These are phyloP conservation scores for Incurvaria masculella DNA, from an alignment of 2,888 invertebrate species.

Conservation along the genomic window DNA sequence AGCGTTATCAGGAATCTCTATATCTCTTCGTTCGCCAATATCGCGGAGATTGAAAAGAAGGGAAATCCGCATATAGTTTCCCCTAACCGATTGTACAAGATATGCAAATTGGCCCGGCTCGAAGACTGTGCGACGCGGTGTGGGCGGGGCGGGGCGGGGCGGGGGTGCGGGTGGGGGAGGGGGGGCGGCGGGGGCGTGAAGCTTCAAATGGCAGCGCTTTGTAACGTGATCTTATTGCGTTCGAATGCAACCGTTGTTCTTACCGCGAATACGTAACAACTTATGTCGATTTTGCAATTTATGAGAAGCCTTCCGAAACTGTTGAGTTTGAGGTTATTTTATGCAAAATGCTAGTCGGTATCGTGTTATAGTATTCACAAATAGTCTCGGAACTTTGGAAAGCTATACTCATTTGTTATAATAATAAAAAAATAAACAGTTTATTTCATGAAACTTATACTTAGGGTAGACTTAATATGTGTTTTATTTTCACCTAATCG, in stretches of 20 bases:
- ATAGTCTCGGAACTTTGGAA: no score
- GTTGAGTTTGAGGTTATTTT: slow-evolving; percentile 31
- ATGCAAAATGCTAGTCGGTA: slow-evolving; percentile 25
- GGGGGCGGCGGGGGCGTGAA: neutral
- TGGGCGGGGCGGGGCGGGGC: slow-evolving; percentile 1
- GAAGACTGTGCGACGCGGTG: slow-evolving; percentile 2
- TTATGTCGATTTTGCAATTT: slow-evolving; percentile 52
- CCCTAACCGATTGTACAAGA: slow-evolving; percentile 31
- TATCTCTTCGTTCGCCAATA: no score
- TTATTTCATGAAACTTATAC: no score
- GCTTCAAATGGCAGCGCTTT: slow-evolving; percentile 23
- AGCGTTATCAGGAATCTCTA: no score
- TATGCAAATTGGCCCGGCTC: slow-evolving; percentile 38
- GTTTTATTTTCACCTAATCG: no score
- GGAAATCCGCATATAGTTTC: neutral
- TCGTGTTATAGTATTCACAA: no score
- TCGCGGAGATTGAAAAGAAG: no score
- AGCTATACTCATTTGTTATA: no score
- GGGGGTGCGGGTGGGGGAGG: slow-evolving; percentile 2
- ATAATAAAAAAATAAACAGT: no score
- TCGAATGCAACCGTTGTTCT: slow-evolving; percentile 18
- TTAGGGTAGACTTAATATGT: no score
- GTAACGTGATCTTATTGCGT: slow-evolving; percentile 54
- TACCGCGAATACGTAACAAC: slow-evolving; percentile 42
- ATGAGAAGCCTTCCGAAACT: slow-evolving; percentile 29